phyloP scores from a whole-genome alignment of 2,888 invertebrate species.

The Pandemis cinnamomeana region DNA sequence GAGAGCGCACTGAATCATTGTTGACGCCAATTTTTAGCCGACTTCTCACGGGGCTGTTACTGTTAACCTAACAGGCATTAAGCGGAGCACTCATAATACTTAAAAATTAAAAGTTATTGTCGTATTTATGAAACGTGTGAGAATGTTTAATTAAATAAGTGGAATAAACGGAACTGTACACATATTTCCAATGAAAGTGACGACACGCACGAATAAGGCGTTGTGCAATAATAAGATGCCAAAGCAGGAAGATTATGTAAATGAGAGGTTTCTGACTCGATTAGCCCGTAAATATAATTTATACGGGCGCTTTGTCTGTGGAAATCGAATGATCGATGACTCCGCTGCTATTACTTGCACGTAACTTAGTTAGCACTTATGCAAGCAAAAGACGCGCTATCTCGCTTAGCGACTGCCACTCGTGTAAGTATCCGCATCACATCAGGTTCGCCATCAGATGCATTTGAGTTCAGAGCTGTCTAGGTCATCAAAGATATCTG shows the following conservation, averaged over 20 bases:
- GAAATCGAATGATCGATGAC: conserved; percentile 39
- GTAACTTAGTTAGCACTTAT: conserved; percentile 36
- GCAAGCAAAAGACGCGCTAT: conserved; percentile 37
- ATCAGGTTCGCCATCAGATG: too few species aligned
- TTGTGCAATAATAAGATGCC: conserved; percentile 48
- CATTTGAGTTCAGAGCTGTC: too few species aligned
- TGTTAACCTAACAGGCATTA: conserved; percentile 80
- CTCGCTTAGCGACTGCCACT: conserved; percentile 5
- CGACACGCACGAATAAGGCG: conserved; percentile 54
- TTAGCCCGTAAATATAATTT: conserved; percentile 51
- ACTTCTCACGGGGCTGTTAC: conserved; percentile 79
- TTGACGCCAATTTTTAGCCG: conserved; percentile 67
- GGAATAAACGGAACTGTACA: conserved; percentile 73
- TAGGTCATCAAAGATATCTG: too few species aligned
- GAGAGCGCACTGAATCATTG: conserved; percentile 49
- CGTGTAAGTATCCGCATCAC: neutral
- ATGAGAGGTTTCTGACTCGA: conserved; percentile 60
- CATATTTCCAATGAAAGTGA: conserved; percentile 69
- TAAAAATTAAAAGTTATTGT: conserved; percentile 83
- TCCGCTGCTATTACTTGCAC: conserved; percentile 30
- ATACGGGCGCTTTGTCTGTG: conserved; percentile 36
- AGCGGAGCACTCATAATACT: conserved; percentile 79
- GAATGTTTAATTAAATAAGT: conserved; percentile 83
- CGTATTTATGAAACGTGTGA: conserved; percentile 75
- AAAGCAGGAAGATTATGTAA: conserved; percentile 54